Conservation (phyloP, 2,797 vertebrate species). For the Anguilla obscura region DNA sequence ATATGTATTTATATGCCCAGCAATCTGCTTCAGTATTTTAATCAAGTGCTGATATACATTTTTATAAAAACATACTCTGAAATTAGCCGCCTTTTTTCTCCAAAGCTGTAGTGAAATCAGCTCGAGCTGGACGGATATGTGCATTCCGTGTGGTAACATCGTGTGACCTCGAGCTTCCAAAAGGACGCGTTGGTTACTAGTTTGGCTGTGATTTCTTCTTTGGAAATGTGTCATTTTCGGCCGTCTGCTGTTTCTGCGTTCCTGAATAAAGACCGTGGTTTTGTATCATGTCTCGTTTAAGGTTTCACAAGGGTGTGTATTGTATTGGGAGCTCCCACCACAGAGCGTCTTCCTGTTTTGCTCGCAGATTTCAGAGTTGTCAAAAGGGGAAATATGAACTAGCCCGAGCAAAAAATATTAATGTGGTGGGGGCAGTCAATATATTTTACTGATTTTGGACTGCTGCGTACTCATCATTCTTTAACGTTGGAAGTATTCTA, state of each 20-base stretch:
- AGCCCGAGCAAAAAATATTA: neutral
- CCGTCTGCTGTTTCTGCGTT: neutral
- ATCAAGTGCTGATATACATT: neutral
- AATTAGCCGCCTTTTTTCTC: neutral
- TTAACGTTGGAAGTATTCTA: neutral
- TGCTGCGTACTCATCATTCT: neutral
- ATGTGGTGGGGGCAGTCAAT: neutral
- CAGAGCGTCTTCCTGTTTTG: neutral
- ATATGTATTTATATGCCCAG: neutral
- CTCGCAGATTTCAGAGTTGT: neutral
- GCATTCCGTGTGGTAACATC: neutral
- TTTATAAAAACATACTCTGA: neutral
- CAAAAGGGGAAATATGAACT: neutral
- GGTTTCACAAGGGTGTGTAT: conserved; percentile 10
- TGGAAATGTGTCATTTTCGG: neutral
- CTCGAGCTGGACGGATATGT: neutral
- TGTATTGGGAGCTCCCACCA: neutral
- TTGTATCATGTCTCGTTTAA: neutral
- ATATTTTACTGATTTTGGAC: neutral
- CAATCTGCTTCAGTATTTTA: neutral
- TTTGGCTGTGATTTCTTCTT: neutral
- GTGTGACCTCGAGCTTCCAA: neutral
- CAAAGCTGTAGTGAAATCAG: neutral
- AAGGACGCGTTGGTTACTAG: neutral
- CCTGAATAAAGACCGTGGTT: neutral